Evolutionary conservation across 2,888 invertebrate genomes (phyloP), one percentile per base, ranked within the genome.

Genomic region (Synanthedon myopaeformis): DNA sequence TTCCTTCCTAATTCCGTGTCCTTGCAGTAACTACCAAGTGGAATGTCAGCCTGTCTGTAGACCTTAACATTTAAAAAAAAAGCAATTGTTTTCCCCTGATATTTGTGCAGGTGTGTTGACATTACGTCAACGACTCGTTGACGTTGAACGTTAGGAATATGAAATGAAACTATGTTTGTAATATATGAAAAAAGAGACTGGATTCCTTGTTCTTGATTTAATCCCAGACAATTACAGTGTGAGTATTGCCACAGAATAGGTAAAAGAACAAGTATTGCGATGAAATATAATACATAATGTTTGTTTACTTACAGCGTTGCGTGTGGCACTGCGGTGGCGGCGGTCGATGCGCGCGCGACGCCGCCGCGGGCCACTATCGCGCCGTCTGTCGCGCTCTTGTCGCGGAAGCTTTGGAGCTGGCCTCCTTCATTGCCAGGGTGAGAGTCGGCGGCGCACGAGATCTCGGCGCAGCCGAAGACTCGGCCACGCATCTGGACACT

Each of bases 331-430:
- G 85, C 67, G 83, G 85, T 52, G 84, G 84, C 52, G 68, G 84
- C 55, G 82, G 85, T 4, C 76, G 85, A 4, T 69, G 79, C 61
- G 82, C 79, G 6, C 78, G 89, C 59, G 89, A 90, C 58, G 90
- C 91, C 55, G 93, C 93, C 0, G 93, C 93, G 61, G 89, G 90
- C 52, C 96, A 96, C 85, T 98, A 97, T 88, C 93, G 93, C 72
- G 96, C 97, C 56, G 97, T 98, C 54, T 95, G 97, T 76, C 90
- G 97, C 57, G 97, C 97, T 56, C 90, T 97, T 63, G 95, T 97
- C 57, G 93, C 96, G 17, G 98, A 98, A 85, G 95, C 96, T 54
- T 85, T 95, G 58, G 97, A 98, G 84, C 90, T 98, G 66, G 92
- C 95, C 55, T 92, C 94, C 58, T 98, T 98, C 89, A 90, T 98